A percentile compares a stretch with the other conserved stretches of the same genome.
Evolutionary conservation across 2,888 invertebrate species (phyloP).

Genomic region (Scaptodrosophila latifasciaeformis): DNA sequence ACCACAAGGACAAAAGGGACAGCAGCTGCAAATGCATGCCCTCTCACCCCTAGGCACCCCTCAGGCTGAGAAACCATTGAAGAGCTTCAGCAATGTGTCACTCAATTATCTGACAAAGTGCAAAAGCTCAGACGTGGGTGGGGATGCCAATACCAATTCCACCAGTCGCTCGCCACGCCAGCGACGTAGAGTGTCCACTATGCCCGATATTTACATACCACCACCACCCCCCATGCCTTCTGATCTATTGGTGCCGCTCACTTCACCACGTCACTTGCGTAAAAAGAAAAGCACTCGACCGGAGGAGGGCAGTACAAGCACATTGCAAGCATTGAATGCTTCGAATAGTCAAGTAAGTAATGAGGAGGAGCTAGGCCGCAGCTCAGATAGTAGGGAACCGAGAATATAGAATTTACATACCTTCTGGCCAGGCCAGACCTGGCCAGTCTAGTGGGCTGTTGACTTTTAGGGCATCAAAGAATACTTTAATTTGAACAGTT

Average conservation of each 20-base stretch:
- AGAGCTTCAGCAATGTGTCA: slow-evolving; percentile 50
- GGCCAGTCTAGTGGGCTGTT: too few species aligned
- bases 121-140: slow-evolving; percentile 27
- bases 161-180: slow-evolving; percentile 16
- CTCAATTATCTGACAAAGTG: slow-evolving; percentile 54
- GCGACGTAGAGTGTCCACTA: slow-evolving; percentile 54
- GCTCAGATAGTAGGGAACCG: not conserved
- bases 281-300: slow-evolving; percentile 43
- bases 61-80: slow-evolving; percentile 15
- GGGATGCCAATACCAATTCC: slow-evolving; percentile 11
- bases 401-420: not conserved
- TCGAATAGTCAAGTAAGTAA: slow-evolving; percentile 50
- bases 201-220: slow-evolving; percentile 59
- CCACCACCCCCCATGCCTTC: slow-evolving; percentile 60
- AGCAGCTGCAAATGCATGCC: slow-evolving; percentile 8
- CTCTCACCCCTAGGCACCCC: slow-evolving; percentile 8
- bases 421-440: not conserved
- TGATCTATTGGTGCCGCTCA: slow-evolving; percentile 48
- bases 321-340: slow-evolving; percentile 13
- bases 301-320: slow-evolving; percentile 10
- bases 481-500: too few species aligned
- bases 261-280: slow-evolving; percentile 47
- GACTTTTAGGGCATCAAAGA: not conserved
- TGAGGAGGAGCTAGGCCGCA: slow-evolving; percentile 4
- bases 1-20: slow-evolving; percentile 18